Evolutionary conservation across 2,888 invertebrate genomes (phyloP).

Genomic region (Pollenia amentaria): DNA sequence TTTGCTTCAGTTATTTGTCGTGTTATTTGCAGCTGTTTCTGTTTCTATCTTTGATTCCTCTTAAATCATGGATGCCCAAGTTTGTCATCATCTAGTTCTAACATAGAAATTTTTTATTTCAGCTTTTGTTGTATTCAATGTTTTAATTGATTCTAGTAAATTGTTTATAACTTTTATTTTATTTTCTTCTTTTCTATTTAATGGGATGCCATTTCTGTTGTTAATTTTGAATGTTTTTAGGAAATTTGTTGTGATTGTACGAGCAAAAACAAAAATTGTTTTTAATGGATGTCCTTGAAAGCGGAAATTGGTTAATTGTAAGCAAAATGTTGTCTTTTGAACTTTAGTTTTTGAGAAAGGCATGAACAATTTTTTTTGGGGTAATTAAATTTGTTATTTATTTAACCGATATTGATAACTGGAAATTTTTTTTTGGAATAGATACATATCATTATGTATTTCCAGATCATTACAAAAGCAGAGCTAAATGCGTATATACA

Average conservation of each 20-base stretch:
- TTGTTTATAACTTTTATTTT: neutral
- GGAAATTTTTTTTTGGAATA: too few species aligned
- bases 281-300: too few species aligned
- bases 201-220: neutral
- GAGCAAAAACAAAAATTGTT: too few species aligned
- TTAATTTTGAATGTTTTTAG: neutral
- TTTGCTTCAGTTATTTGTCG: neutral
- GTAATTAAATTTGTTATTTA: too few species aligned
- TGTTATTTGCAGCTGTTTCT: neutral
- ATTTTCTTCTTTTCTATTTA: neutral
- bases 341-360: too few species aligned
- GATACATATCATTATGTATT: too few species aligned
- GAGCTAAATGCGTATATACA: too few species aligned
- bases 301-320: too few species aligned
- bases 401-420: too few species aligned
- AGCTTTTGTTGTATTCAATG: constrained; percentile 11
- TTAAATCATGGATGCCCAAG: neutral
- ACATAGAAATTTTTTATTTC: neutral
- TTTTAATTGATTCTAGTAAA: constrained; percentile 35
- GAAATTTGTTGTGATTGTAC: neutral
- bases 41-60: neutral
- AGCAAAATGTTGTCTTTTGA: too few species aligned
- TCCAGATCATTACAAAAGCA: too few species aligned
- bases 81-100: neutral
- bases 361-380: too few species aligned